phyloP scores from a whole-genome alignment of 2,888 invertebrate species.

The Lymantria monacha region DNA sequence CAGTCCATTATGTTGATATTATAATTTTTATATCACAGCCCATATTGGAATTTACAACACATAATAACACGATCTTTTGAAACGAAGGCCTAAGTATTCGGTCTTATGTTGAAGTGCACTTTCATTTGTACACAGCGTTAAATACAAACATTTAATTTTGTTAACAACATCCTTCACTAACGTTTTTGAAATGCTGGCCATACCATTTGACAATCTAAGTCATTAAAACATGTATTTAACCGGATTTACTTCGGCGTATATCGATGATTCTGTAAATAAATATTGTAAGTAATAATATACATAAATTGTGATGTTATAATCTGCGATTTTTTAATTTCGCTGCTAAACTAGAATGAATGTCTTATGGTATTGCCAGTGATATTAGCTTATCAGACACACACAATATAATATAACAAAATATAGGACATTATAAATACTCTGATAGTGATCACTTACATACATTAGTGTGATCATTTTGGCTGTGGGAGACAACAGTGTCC shows the following conservation, averaged over 20 bases:
- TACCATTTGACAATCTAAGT: conserved; percentile 44
- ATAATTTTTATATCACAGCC: conserved; percentile 88
- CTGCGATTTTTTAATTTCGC: too few relatives aligned
- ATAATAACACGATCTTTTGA: conserved; percentile 75
- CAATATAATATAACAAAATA: conserved; percentile 80
- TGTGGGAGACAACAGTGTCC: conserved; percentile 74
- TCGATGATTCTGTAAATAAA: too few relatives aligned
- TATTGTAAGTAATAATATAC: too few relatives aligned
- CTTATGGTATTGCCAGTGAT: conserved; percentile 59
- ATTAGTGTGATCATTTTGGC: conserved; percentile 59
- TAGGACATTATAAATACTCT: conserved; percentile 70
- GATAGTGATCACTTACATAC: conserved; percentile 66
- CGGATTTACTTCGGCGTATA: too few relatives aligned
- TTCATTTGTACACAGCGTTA: conserved; percentile 81
- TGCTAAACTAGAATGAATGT: conserved; percentile 33
- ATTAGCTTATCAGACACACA: conserved; percentile 68
- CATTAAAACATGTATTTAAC: too few relatives aligned
- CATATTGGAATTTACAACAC: conserved; percentile 88
- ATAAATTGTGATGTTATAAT: too few relatives aligned
- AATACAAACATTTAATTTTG: conserved; percentile 64
- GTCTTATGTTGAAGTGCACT: conserved; percentile 78
- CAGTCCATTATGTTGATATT: conserved; percentile 85
- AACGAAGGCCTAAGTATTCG: conserved; percentile 73
- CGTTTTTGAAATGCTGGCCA: conserved; percentile 52
- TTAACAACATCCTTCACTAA: conserved; percentile 69